These are phyloP conservation scores for Lerista edwardsae DNA, from an alignment of 2,797 vertebrate genomes.

Conservation along the genomic window DNA sequence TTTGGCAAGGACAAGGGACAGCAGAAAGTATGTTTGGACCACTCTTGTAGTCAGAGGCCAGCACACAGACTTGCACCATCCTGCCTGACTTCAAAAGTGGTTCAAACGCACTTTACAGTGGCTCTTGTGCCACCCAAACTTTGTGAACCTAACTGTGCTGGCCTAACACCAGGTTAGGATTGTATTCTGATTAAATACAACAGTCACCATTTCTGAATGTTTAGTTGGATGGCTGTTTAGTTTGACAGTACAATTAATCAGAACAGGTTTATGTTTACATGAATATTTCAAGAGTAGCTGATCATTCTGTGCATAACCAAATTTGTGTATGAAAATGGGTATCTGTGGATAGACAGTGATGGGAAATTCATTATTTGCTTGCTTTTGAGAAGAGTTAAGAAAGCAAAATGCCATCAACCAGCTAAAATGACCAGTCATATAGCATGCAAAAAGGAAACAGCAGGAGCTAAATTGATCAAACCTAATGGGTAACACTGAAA, in stretches of 20 bases:
- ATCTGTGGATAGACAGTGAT: background rate
- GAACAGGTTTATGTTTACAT: background rate
- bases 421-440: background rate
- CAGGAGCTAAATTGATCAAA: background rate
- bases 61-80: too few species aligned
- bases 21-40: too few species aligned
- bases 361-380: conserved; percentile 2
- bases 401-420: conserved; percentile 6
- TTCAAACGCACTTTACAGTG: too few species aligned
- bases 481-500: background rate
- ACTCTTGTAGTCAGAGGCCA: too few species aligned
- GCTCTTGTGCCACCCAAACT: too few species aligned
- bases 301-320: background rate
- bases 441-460: background rate
- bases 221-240: background rate
- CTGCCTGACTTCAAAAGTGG: too few species aligned
- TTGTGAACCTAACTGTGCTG: too few species aligned
- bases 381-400: background rate
- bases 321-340: background rate
- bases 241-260: conserved; percentile 8
- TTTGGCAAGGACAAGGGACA: too few species aligned
- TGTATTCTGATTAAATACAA: conserved; percentile 3
- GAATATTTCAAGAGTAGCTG: background rate
- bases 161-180: too few species aligned
- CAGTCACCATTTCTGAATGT: conserved; percentile 3